A percentile compares a stretch with the other conserved stretches of the same genome.
These are phyloP conservation scores for Drosophila cognata DNA, from an alignment of 2,888 invertebrate genomes.

Conservation along the genomic window DNA sequence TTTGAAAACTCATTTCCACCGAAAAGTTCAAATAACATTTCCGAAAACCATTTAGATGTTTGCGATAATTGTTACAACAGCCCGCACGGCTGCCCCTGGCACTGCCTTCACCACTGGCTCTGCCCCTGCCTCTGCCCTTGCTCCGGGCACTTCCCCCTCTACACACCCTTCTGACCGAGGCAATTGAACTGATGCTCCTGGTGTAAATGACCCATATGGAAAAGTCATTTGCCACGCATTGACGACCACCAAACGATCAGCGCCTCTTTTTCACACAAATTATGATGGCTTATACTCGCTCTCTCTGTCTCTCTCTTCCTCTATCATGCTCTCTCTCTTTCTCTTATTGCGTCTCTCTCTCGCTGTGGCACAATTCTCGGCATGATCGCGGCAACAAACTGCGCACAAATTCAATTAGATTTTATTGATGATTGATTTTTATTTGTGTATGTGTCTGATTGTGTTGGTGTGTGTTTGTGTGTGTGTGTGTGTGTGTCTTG, in stretches of 20 bases:
- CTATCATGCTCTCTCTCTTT: background rate
- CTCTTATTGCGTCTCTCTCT: background rate
- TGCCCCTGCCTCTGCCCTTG: slow-evolving; percentile 3
- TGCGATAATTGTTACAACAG: slow-evolving; percentile 68
- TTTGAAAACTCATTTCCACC: slow-evolving; percentile 40
- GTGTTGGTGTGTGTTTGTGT: slow-evolving; percentile 8
- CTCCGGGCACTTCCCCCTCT: background rate
- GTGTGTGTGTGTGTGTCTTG: slow-evolving; percentile 11
- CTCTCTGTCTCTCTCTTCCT: background rate
- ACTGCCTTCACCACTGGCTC: slow-evolving; percentile 4
- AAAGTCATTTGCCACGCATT: slow-evolving; percentile 70
- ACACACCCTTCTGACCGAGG: background rate
- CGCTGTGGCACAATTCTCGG: slow-evolving; percentile 30
- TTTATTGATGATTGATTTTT: slow-evolving; percentile 80
- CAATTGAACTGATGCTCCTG: slow-evolving; percentile 33
- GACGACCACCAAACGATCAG: slow-evolving; percentile 53
- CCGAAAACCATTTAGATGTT: slow-evolving; percentile 76
- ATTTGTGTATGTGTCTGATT: slow-evolving; percentile 20
- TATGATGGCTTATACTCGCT: slow-evolving; percentile 45
- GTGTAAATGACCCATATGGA: slow-evolving; percentile 71
- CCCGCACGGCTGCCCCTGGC: slow-evolving; percentile 35
- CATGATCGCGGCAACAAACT: slow-evolving; percentile 45
- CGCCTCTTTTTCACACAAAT: slow-evolving; percentile 47
- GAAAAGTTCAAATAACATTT: slow-evolving; percentile 71
- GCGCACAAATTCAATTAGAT: slow-evolving; percentile 76